Base-by-base conservation (phyloP, 2,113 vertebrate species). In the Lophura nycthemera region DNA sequence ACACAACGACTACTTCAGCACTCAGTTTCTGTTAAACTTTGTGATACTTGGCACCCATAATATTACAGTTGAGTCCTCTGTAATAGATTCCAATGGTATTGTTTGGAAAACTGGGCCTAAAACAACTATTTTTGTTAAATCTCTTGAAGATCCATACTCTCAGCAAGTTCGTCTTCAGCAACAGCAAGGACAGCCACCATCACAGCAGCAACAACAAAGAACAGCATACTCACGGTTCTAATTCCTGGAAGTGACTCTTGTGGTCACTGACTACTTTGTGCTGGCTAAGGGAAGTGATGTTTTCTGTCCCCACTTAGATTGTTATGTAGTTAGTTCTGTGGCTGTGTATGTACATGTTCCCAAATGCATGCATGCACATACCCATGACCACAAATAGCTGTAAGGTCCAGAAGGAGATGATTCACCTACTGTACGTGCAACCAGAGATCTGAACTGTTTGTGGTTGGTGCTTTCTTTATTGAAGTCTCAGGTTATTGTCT, bases 1-100 rank as follows among this genome's bases (percentile, higher is more conserved):
- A 7, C 99, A 99, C 95, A 99, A 99, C 2, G 99, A 99, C 96
- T 99, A 99, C 97, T 99, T 99, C 98, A 99, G 99, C 98, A 99
- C 99, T 61, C 99, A 99, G 88, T 99, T 99, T 93, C 95, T 99
- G 90, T 96, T 99, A 70, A 99, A 99, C 97, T 99, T 99, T 80
- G 97, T 98, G 30, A 96, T 99, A 79, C 97, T 99, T 75, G 99
- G 99, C 47, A 99, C 98, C 32, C 99, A 99, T 96, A 97, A 97
- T 20, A 99, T 99, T 80, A 98, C 98, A 0, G 99, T 99, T 80
- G 99, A 99, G 95, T 99, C 99, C 11, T 99, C 99, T 0, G 99
- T 99, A 80, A 98, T 98, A 95, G 99, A 99, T 4, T 98, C 98
- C 92, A 98, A 98, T 6, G 99, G 99, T 8, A 98, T 98, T 2